Evolutionary conservation across 2,888 invertebrate genomes (phyloP).

Genomic region (Ectemnius continuus): DNA sequence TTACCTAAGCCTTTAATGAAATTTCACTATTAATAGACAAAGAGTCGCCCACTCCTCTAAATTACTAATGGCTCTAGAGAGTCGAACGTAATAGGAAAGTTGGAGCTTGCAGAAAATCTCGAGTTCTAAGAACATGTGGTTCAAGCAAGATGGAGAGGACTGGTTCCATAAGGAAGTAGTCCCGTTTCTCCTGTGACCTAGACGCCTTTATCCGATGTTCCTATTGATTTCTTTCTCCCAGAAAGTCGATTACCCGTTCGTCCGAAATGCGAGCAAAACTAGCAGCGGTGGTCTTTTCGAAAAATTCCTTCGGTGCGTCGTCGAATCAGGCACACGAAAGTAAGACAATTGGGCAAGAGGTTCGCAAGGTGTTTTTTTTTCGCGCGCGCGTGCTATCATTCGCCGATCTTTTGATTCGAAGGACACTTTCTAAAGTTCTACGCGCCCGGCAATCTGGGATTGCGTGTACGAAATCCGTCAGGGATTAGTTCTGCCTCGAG

Average conservation of each 20-base stretch:
- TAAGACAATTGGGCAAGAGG: too few relatives aligned
- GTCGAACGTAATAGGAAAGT: too few relatives aligned
- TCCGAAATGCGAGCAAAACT: background rate
- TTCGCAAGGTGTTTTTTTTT: background rate
- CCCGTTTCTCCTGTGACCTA: constrained; percentile 14
- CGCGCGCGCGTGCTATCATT: background rate
- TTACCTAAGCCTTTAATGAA: background rate
- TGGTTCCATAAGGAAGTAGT: constrained; percentile 29
- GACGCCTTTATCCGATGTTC: constrained; percentile 1
- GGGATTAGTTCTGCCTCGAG: constrained; percentile 19
- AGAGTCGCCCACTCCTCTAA: too few relatives aligned
- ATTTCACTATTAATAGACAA: too few relatives aligned
- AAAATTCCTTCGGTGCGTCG: too few relatives aligned
- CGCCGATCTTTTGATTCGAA: constrained; percentile 14
- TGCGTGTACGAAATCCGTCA: constrained; percentile 11
- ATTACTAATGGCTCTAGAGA: too few relatives aligned
- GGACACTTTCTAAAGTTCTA: constrained; percentile 33
- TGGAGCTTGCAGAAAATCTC: too few relatives aligned
- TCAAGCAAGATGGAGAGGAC: constrained; percentile 18
- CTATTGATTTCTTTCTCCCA: background rate
- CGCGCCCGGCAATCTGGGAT: background rate
- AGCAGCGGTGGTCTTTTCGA: too few relatives aligned
- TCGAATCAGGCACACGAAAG: too few relatives aligned
- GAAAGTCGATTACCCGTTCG: background rate
- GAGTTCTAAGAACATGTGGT: too few relatives aligned